Evolutionary conservation across 2,888 invertebrate genomes (phyloP), one percentile per base, ranked within the genome.

Genomic region (Helobdella robusta): DNA sequence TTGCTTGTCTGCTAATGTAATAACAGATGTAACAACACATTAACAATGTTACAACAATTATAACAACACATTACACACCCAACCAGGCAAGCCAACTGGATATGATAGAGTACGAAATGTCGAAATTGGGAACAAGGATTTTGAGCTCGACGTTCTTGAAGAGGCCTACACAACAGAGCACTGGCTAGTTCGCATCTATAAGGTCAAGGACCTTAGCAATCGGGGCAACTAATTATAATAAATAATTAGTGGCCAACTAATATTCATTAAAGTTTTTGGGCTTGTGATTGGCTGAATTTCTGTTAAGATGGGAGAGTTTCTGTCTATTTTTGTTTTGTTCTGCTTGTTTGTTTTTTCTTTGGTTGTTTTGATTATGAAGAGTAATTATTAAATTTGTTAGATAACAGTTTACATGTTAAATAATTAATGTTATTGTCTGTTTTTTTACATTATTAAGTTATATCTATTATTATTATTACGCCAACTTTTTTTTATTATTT

Each of bases 141-240:
- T 97, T 81, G 91, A 93, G 80, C 81, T 98, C 69, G 91, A 94
- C 77, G 91, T 91, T n/a, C 82, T 97, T n/a, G 97, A 98, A 80
- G 97, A 98, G 82, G 97, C 97, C 0, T 97, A 95, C 82, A 98
- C 97, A 23, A 93, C 95, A 0, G 97, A 98, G 79, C 95, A 98
- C 82, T 98, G 97, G 97, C 85, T 98, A 59, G 97, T 97, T 66
- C 86, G 97, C 75, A 93, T 97, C 77, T 97, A 95, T 82, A 92
- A 92, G 84, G 95, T 97, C 40, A 95, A 95, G 82, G 89, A 91
- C 80, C 83, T 93, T 72, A 87, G 88, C 68, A 95, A 95, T 81
- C 71, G 80, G 58, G 80, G 80, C 11, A 72, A 70, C 48, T 74
- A 73, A 62, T 15, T 5, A 20, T n/a, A 52, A 52, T 52, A 40